Conservation (phyloP, 2,888 invertebrate species). For the Perizoma affinitatum region DNA sequence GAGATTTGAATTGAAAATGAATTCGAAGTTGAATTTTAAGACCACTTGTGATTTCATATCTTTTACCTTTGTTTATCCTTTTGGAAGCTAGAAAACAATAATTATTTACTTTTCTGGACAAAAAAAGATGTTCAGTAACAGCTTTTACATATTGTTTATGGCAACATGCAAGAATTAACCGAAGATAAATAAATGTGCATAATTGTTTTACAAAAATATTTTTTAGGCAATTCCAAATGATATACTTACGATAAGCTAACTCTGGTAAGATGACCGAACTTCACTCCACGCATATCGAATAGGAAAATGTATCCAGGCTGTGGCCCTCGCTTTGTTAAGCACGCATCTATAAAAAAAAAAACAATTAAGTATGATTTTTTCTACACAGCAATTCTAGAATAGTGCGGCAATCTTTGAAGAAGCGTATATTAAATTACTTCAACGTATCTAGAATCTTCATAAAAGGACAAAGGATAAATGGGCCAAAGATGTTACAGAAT, state of each 20-base stretch:
- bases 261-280: conserved; percentile 84
- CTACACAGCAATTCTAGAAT: conserved; percentile 10
- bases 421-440: no score
- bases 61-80: conserved; percentile 80
- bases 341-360: conserved; percentile 72
- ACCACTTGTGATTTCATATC: not conserved
- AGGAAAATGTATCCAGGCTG: conserved; percentile 86
- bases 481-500: no score
- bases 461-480: no score
- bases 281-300: conserved; percentile 87
- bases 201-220: no score
- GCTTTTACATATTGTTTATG: not conserved
- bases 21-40: no score
- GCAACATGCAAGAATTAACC: not conserved
- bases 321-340: conserved; percentile 83
- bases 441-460: no score
- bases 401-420: not conserved
- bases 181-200: no score
- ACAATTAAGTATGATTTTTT: conserved; percentile 15
- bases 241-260: conserved; percentile 81
- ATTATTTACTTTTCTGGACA: conserved; percentile 19
- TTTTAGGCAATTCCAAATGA: not conserved
- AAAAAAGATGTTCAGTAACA: not conserved
- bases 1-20: no score
- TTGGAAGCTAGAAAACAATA: conserved; percentile 70